phyloP scores from a whole-genome alignment of 2,888 invertebrate genomes.

The Gari tellinella region DNA sequence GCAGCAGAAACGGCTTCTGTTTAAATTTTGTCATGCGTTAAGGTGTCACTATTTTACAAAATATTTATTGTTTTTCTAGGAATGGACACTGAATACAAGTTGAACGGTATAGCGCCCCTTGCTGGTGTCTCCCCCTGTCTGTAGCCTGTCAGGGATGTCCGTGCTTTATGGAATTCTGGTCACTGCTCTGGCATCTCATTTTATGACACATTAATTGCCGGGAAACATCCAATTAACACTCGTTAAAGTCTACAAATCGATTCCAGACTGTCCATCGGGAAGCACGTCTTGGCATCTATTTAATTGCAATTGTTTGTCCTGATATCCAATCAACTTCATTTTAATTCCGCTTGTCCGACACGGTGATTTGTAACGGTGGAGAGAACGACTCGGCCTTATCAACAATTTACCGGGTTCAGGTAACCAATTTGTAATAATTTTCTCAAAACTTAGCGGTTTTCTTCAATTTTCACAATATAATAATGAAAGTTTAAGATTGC shows the following conservation, averaged over 20 bases:
- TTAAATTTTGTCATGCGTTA: too few species aligned
- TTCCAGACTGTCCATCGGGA: conserved; percentile 23
- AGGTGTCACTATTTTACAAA: too few species aligned
- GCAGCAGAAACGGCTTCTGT: too few species aligned
- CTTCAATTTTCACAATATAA: conserved; percentile 41
- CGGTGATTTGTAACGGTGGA: conserved; percentile 10
- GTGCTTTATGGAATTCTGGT: conserved; percentile 42
- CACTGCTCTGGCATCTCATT: conserved; percentile 21
- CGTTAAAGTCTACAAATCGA: conserved; percentile 56
- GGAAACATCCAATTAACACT: conserved; percentile 59
- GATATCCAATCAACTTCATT: conserved; percentile 7
- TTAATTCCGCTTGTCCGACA: too few species aligned
- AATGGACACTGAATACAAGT: too few species aligned
- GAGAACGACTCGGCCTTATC: conserved; percentile 35
- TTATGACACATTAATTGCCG: conserved; percentile 59
- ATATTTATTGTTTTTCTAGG: too few species aligned
- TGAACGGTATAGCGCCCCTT: too few species aligned
- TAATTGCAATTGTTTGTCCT: conserved; percentile 29
- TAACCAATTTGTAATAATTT: conserved; percentile 34
- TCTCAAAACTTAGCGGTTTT: conserved; percentile 35
- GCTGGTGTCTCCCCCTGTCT: conserved; percentile 1
- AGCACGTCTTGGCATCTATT: conserved; percentile 26
- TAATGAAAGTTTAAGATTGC: conserved; percentile 41
- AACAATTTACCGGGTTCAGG: conserved; percentile 38
- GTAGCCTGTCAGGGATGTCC: conserved; percentile 6